phyloP scores from a whole-genome alignment of 1,140 invertebrate species.

The Globodera rostochiensis region DNA sequence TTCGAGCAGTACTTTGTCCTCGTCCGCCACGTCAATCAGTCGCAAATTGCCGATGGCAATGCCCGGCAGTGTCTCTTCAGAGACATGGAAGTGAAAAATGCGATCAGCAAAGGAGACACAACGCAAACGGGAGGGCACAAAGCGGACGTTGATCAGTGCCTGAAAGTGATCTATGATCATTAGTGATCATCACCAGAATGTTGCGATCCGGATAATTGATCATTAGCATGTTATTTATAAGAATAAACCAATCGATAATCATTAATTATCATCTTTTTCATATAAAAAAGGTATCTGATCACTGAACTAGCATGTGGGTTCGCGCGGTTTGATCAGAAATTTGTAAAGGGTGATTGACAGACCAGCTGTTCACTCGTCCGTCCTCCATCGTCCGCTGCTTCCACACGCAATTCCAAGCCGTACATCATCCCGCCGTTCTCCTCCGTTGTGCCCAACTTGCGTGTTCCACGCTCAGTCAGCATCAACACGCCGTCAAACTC shows the following conservation, averaged over 20 bases:
- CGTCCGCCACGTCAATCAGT: slow-evolving; percentile 60
- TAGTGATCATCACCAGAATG: no score
- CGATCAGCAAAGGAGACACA: slow-evolving; percentile 60
- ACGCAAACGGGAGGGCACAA: slow-evolving; percentile 31
- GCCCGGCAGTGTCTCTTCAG: slow-evolving; percentile 65
- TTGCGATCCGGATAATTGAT: no score
- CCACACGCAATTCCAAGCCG: slow-evolving; percentile 23
- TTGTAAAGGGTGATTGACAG: not conserved
- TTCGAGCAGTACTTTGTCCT: slow-evolving; percentile 50
- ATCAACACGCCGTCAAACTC: not conserved
- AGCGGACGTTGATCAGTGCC: slow-evolving; percentile 45
- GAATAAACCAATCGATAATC: no score
- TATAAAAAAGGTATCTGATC: no score
- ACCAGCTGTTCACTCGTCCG: slow-evolving; percentile 30
- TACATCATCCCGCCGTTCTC: not conserved
- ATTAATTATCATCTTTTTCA: no score
- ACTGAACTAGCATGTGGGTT: no score
- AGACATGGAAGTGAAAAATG: slow-evolving; percentile 66
- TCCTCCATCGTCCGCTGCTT: slow-evolving; percentile 44
- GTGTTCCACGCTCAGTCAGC: slow-evolving; percentile 22
- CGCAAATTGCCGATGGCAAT: slow-evolving; percentile 62
- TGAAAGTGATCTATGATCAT: slow-evolving; percentile 29
- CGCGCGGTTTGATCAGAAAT: not conserved
- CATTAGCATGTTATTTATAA: no score
- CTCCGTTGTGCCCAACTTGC: not conserved